Conservation (phyloP, 2,888 invertebrate genomes). For the Tineola bisselliella region DNA sequence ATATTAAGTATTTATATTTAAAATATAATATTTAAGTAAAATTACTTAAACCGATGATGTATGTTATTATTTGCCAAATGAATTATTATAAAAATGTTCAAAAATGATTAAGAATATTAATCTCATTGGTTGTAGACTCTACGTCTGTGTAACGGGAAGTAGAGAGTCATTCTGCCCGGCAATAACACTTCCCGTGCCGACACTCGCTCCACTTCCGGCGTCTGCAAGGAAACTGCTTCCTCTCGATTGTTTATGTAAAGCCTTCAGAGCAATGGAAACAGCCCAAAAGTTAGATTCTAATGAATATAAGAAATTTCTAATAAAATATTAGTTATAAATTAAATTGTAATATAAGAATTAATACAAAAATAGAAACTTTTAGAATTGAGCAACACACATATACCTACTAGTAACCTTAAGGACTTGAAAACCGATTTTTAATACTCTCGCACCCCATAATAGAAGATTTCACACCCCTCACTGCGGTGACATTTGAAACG, state of each 20-base stretch:
- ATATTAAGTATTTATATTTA: too few relatives aligned
- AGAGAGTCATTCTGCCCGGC: constrained; percentile 53
- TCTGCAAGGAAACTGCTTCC: constrained; percentile 55
- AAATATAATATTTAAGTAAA: too few relatives aligned
- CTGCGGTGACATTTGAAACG: constrained; percentile 66
- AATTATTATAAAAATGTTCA: not conserved
- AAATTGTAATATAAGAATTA: too few relatives aligned
- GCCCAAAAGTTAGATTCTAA: not conserved
- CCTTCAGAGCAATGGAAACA: constrained; percentile 30
- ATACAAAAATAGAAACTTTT: not conserved
- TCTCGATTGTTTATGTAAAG: constrained; percentile 49
- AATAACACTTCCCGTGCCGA: constrained; percentile 64
- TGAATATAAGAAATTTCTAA: not conserved
- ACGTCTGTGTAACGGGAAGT: constrained; percentile 58
- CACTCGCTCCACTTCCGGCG: constrained; percentile 58
- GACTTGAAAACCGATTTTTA: constrained; percentile 58
- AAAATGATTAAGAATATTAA: constrained; percentile 9
- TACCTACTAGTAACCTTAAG: constrained; percentile 66
- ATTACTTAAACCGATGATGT: too few relatives aligned
- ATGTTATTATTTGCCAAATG: not conserved
- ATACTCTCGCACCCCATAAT: constrained; percentile 61
- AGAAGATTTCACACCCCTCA: constrained; percentile 57
- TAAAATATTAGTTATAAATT: too few relatives aligned
- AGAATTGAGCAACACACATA: constrained; percentile 22
- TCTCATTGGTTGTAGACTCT: constrained; percentile 32